phyloP scores from a whole-genome alignment of 2,797 vertebrate genomes.

The Schizopygopsis pylzovi region DNA sequence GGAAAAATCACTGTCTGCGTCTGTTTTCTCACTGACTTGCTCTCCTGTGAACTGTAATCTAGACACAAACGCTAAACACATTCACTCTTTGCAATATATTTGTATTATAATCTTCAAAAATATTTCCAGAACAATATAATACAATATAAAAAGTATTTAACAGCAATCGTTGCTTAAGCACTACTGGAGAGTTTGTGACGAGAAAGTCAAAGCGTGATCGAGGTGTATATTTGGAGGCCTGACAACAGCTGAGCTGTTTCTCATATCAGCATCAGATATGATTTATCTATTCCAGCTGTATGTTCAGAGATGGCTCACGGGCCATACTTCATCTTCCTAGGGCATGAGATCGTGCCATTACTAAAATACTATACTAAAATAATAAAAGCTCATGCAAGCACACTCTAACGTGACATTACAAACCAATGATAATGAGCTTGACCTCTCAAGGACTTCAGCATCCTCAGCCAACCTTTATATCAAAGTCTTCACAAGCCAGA shows the following conservation, averaged over 20 bases:
- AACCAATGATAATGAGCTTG: conserved; percentile 36
- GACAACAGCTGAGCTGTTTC: conserved; percentile 33
- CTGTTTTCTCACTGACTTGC: conserved; percentile 65
- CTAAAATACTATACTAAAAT: background rate
- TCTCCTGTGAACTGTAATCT: conserved; percentile 64
- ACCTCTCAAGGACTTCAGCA: conserved; percentile 6
- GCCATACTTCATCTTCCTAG: background rate
- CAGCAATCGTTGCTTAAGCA: background rate
- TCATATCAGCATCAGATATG: conserved; percentile 25
- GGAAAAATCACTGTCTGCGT: conserved; percentile 66
- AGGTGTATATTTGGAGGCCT: conserved; percentile 13
- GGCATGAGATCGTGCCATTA: conserved; percentile 6
- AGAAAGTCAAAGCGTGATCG: background rate
- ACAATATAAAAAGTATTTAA: background rate
- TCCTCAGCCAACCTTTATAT: conserved; percentile 49
- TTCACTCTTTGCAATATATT: too few relatives aligned
- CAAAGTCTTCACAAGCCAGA: conserved; percentile 38
- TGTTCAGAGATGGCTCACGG: background rate
- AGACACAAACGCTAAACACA: conserved; percentile 15
- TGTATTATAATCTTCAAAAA: too few relatives aligned
- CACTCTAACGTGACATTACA: conserved; percentile 41
- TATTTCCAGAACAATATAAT: background rate
- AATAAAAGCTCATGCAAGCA: conserved; percentile 24
- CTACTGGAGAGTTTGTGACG: background rate
- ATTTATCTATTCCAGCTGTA: conserved; percentile 46